Evolutionary conservation across 2,113 vertebrate genomes (phyloP).

Genomic region (Taxidea taxus): DNA sequence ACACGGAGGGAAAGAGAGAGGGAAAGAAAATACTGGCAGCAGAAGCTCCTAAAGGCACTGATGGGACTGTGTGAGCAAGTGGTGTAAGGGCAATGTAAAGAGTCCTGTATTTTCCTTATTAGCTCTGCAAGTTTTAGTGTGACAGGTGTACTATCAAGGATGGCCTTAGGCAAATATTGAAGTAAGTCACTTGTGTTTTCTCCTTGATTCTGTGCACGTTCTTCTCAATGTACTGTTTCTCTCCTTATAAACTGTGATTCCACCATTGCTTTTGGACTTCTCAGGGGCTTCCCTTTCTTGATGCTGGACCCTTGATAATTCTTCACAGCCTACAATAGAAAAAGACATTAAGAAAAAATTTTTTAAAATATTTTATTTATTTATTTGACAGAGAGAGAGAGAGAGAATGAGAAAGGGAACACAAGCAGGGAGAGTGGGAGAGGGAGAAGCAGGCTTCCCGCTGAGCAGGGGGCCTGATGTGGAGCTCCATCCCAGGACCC

Average conservation of each 20-base stretch:
- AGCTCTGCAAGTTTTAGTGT: not conserved
- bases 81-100: accelerated
- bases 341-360: no score
- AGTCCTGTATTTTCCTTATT: not conserved
- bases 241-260: not conserved
- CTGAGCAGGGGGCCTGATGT: no score
- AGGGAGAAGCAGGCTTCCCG: no score
- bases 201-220: not conserved
- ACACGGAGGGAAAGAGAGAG: no score
- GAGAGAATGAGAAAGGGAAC: no score
- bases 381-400: no score
- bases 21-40: not conserved
- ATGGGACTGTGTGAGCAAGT: accelerated
- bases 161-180: not conserved
- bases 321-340: not conserved
- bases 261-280: not conserved
- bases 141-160: not conserved
- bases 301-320: not conserved
- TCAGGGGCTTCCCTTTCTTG: not conserved
- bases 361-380: no score
- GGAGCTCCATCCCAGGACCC: no score
- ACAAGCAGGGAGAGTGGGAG: no score
- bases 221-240: not conserved
- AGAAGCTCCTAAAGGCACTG: not conserved
- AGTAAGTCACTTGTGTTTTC: not conserved